phyloP scores from a whole-genome alignment of 2,113 vertebrate genomes.

The Quiscalus mexicanus region DNA sequence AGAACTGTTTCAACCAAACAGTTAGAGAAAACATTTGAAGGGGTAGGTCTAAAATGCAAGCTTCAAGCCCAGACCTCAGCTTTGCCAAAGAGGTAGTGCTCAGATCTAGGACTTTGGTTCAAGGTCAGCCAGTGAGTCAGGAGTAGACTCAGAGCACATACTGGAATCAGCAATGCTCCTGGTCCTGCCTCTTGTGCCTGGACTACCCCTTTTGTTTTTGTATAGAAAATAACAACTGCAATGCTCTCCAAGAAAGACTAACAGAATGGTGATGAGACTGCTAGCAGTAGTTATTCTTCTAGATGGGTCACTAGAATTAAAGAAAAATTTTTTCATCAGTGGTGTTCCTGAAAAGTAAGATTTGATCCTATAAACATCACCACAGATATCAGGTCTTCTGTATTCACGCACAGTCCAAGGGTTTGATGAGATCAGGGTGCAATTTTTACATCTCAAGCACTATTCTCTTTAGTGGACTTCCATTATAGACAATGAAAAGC shows the following conservation, averaged over 20 bases:
- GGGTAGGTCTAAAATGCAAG: not conserved
- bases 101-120: not conserved
- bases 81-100: not conserved
- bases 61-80: not conserved
- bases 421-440: not conserved
- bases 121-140: not conserved
- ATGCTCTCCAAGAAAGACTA: not conserved
- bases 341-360: not conserved
- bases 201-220: not conserved
- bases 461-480: not conserved
- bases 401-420: not conserved
- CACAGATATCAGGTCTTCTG: not conserved
- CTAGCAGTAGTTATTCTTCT: not conserved
- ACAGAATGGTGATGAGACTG: not conserved
- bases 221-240: not conserved
- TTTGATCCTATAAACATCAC: not conserved
- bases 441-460: not conserved
- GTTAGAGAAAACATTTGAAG: not conserved
- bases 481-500: not conserved
- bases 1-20: not conserved
- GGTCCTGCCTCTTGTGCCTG: not conserved
- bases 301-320: not conserved
- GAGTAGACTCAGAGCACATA: not conserved
- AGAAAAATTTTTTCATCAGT: not conserved
- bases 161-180: rapidly evolving